Evolutionary conservation across 2,797 vertebrate species (phyloP), one percentile per base, ranked within the genome.

Genomic region (Poecilia picta): DNA sequence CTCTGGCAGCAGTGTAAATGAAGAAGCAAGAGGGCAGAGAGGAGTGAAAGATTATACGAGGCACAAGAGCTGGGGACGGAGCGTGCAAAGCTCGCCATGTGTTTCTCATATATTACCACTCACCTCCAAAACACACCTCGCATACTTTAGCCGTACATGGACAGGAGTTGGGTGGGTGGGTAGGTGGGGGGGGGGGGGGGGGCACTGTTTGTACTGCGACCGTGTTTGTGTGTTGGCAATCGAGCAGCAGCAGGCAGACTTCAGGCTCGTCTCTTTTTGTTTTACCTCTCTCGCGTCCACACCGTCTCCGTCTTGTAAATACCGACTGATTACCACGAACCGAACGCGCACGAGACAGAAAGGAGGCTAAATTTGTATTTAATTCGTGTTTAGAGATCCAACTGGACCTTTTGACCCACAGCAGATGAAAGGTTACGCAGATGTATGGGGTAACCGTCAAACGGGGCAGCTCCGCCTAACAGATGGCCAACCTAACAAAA

Each of bases 121-220:
- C 87, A 87, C 84, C 90, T 89, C 82, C 28, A 57, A 78, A 87
- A 87, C 78, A 86, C 85, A 91, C 83, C 85, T 88, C 81, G 77
- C 88, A 91, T 92, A 90, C 71, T 91, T 93, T 41, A 82, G 23
- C 90, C 85, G 4, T 89, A 92, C 83, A 90, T 86, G 84, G 91
- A 73, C 59, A 36, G 23, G 75, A 20, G 36, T 73, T 83, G 74
- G 75, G 2, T 33, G 39, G 6, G 72, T n/a, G n/a, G n/a, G n/a
- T n/a, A n/a, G n/a, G n/a, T n/a, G n/a, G n/a, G n/a, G 70, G 1
- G 45, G 36, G 3, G 36, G 36, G 36, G 3, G 36, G 36, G 36
- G 36, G 3, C 4, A 6, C 39, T 78, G 83, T 82, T 74, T 83
- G 71, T 73, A 78, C 68, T 47, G 73, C 80, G 10, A 82, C 36